Conservation (phyloP, 2,888 invertebrate species). For the Rhamphomyia laevipes region DNA sequence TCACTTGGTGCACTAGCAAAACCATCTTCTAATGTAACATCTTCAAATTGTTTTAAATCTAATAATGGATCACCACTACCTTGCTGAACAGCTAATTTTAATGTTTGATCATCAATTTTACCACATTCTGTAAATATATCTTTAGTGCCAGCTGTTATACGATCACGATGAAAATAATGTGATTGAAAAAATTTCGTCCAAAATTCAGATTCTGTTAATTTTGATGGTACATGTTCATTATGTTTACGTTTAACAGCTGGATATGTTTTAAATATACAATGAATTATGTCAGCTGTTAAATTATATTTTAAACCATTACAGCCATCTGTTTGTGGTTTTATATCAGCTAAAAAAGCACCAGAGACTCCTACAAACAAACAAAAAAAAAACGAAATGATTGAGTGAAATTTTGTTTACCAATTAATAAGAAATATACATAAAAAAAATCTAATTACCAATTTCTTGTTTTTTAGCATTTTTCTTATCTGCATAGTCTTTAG, state of each 20-base stretch:
- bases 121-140: constrained; percentile 97
- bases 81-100: constrained; percentile 62
- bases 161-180: constrained; percentile 95
- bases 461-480: constrained; percentile 67
- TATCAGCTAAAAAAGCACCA: constrained; percentile 75
- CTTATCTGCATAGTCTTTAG: constrained; percentile 60
- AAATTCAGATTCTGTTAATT: constrained; percentile 92
- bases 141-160: constrained; percentile 78
- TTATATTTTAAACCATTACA: constrained; percentile 96
- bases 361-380: constrained; percentile 45
- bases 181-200: constrained; percentile 99
- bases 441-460: constrained; percentile 57
- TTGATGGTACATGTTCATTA: constrained; percentile 87
- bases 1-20: constrained; percentile 42
- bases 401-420: too few relatives aligned
- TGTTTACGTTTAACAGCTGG: constrained; percentile 97
- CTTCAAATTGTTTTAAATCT: constrained; percentile 73
- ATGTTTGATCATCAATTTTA: constrained; percentile 80
- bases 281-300: constrained; percentile 91
- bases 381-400: too few relatives aligned
- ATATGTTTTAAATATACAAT: constrained; percentile 98
- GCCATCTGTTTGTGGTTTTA: constrained; percentile 94
- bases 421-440: too few relatives aligned
- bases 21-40: constrained; percentile 51
- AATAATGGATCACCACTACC: constrained; percentile 72